Evolutionary conservation across 2,888 invertebrate genomes (phyloP).

Genomic region (Lordiphosa fenestrarum): DNA sequence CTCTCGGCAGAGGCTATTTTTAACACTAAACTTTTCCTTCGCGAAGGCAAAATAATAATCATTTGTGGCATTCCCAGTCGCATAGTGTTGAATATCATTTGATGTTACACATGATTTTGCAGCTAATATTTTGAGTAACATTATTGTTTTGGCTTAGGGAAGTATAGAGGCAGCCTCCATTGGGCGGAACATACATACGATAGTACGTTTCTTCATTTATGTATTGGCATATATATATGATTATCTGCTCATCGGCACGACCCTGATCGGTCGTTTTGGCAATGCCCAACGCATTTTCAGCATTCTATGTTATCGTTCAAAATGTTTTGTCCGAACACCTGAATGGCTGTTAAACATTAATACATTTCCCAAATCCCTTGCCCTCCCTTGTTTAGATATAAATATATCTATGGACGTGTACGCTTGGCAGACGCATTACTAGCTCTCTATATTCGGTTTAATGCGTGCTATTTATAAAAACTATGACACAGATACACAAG

Average conservation of each 20-base stretch:
- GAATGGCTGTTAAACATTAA: constrained; percentile 45
- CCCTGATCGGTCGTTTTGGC: constrained; percentile 72
- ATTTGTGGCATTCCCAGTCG: constrained; percentile 63
- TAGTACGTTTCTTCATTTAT: constrained; percentile 12
- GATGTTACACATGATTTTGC: constrained; percentile 66
- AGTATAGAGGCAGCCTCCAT: background rate
- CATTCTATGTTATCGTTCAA: constrained; percentile 55
- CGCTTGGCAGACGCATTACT: constrained; percentile 50
- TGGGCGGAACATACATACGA: constrained; percentile 3
- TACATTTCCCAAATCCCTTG: constrained; percentile 31
- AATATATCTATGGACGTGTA: constrained; percentile 18
- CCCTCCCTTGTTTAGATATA: constrained; percentile 23
- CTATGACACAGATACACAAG: constrained; percentile 78
- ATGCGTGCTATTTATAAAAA: constrained; percentile 76
- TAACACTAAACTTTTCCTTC: constrained; percentile 43
- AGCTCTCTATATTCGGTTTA: constrained; percentile 46
- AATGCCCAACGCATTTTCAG: constrained; percentile 39
- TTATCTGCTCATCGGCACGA: constrained; percentile 40
- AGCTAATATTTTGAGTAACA: constrained; percentile 48
- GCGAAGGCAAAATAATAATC: constrained; percentile 70
- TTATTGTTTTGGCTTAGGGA: background rate
- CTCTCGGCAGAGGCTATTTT: constrained; percentile 56
- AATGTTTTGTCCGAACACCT: constrained; percentile 59
- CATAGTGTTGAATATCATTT: constrained; percentile 78
- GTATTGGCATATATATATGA: constrained; percentile 26